Evolutionary conservation across 2,113 vertebrate species (phyloP).

Genomic region (Notothenia coriiceps): DNA sequence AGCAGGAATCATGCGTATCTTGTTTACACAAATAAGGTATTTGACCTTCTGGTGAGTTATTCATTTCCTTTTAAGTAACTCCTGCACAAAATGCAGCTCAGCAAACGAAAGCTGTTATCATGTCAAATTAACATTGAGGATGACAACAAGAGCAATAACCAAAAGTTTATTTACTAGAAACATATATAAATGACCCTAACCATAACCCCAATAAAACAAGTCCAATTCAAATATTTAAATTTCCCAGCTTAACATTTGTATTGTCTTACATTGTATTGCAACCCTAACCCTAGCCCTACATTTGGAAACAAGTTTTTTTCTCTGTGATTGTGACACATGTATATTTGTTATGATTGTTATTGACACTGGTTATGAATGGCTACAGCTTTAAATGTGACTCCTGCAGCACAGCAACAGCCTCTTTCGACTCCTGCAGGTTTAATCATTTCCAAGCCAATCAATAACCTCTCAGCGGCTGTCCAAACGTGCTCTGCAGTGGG

Average conservation of each 20-base stretch:
- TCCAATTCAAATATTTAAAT: not conserved
- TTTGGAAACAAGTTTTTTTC: not conserved
- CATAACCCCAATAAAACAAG: not conserved
- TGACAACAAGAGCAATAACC: not conserved
- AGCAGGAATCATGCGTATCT: not conserved
- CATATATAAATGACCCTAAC: no score
- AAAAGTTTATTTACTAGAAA: not conserved
- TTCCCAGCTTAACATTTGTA: not conserved
- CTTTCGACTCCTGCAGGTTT: conserved; percentile 45
- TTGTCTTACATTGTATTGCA: not conserved
- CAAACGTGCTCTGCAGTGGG: conserved; percentile 49
- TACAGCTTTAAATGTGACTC: conserved; percentile 17
- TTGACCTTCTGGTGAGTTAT: conserved; percentile 5
- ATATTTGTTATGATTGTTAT: conserved; percentile 7
- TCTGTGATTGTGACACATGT: not conserved
- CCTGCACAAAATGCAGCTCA: not conserved
- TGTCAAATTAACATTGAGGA: not conserved
- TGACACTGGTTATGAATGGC: conserved; percentile 40
- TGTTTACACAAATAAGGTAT: conserved; percentile 6
- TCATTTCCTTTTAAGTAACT: not conserved
- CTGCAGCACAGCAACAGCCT: conserved; percentile 45
- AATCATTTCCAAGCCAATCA: conserved; percentile 69
- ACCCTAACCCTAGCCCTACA: no score
- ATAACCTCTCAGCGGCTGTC: conserved; percentile 62
- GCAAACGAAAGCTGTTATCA: not conserved